Evolutionary conservation across 2,113 vertebrate genomes (phyloP), one percentile per base, ranked within the genome.

Genomic region (Leuciscus idus): DNA sequence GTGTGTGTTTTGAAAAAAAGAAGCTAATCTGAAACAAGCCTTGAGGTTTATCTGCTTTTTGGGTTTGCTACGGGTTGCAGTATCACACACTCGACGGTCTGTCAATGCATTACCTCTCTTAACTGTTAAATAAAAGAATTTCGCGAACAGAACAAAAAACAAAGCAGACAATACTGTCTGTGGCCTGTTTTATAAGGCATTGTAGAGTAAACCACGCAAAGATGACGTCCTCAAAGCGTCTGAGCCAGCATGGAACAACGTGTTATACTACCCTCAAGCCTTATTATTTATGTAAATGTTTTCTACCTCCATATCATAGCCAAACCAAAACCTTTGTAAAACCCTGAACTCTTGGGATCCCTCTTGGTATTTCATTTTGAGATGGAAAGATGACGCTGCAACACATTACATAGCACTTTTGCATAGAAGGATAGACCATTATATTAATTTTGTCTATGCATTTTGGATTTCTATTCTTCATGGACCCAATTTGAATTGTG

Each of bases 271-370:
- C 57, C 36, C 57, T 5, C 8, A 7, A 81, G 39, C n/a, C 9
- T 28, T 81, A 81, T 66, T 81, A 39, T 66, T 81, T 17, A 39
- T 64, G 59, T 66, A 66, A 81, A 81, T 81, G 79, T 48, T 66
- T 80, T 26, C 79, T 48, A 64, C 59, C 59, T 64, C 3, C 15
- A 64, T 81, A 21, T 48, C 39, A 81, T 11, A 48, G 36, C 39
- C 4, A 81, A 81, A 17, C 33, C 17, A 23, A 13, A 79, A 59
- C 21, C 6, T 59, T 13, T 77, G 28, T 19, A 12, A 12, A 11
- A 11, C 17, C 13, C 21, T 55, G 50, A 23, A 36, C 77, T n/a
- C 1, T 62, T 39, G 9, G 30, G 21, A 59, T 17, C 8, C 19
- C 50, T 57, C 10, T 26, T 4, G 2, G 4, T 30, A 1, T 64